Conservation (phyloP, 1,140 invertebrate genomes). For the Drosophila oshimai region DNA sequence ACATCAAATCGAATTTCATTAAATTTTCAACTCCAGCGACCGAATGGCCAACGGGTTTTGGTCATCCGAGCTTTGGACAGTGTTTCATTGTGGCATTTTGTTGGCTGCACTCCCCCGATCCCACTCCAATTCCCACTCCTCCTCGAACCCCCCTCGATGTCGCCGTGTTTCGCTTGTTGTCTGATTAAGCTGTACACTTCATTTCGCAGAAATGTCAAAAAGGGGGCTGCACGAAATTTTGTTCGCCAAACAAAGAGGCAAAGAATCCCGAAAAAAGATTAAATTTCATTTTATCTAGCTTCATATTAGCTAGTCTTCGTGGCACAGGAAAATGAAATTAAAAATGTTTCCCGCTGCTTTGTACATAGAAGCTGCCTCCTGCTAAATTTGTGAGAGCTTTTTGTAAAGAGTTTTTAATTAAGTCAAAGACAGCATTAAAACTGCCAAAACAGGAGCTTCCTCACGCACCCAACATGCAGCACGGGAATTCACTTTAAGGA, state of each 20-base stretch:
- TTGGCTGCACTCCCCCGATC: slow-evolving; percentile 36
- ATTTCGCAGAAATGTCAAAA: slow-evolving; percentile 37
- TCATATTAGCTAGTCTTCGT: slow-evolving; percentile 31
- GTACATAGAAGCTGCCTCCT: slow-evolving; percentile 15
- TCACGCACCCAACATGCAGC: background rate
- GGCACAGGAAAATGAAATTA: slow-evolving; percentile 54
- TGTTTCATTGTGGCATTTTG: slow-evolving; percentile 50
- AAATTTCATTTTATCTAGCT: slow-evolving; percentile 51
- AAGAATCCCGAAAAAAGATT: slow-evolving; percentile 13
- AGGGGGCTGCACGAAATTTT: slow-evolving; percentile 1
- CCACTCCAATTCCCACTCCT: background rate
- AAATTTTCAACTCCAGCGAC: slow-evolving; percentile 45
- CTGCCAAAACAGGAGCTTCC: slow-evolving; percentile 21
- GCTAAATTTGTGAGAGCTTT: slow-evolving; percentile 26
- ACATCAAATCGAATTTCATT: slow-evolving; percentile 65
- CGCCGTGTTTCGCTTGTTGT: slow-evolving; percentile 7
- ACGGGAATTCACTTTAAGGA: background rate
- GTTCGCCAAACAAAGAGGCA: background rate
- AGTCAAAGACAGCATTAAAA: slow-evolving; percentile 48
- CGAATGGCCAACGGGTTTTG: background rate
- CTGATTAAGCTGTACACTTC: slow-evolving; percentile 54
- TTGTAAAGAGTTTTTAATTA: slow-evolving; percentile 60
- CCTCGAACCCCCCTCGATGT: background rate
- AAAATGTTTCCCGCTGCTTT: slow-evolving; percentile 43
- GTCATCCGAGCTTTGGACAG: slow-evolving; percentile 18